Evolutionary conservation across 2,797 vertebrate genomes (phyloP), one percentile per base, ranked within the genome.

Genomic region (Tangara arthus): DNA sequence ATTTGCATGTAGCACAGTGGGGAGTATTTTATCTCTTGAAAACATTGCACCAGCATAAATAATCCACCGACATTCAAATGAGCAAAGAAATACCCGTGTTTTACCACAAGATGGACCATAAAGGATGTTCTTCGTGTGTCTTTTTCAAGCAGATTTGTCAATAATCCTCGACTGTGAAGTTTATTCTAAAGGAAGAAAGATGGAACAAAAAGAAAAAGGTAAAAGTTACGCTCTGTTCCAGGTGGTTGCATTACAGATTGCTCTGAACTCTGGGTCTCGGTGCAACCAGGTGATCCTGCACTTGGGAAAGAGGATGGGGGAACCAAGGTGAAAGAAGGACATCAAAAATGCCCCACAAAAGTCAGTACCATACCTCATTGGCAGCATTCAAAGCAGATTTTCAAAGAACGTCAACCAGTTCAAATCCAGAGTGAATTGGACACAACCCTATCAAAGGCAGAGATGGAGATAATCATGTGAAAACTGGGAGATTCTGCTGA

Each of bases 1-100:
- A 96, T 95, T 96, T 96, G 73, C 78, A 87, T 89, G 91, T 89
- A 94, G 93, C 96, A 91, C 95, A 96, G 95, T 94, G 77, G 95
- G 96, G 93, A 96, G 95, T 63, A 94, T 94, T 97, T 95, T 96
- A 97, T 95, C 95, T 96, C 93, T 94, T 93, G 90, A 92, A 95
- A 97, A 97, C 95, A 97, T 97, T 96, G 82, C 93, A 82, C 93
- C 93, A 94, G 93, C 87, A 68, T 39, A 93, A 95, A 96, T 91
- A 95, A 96, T 95, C 94, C 85, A 50, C 76, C 6, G 18, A 94
- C 90, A 93, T 84, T 93, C 87, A 96, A 96, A 96, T 87, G 96
- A 94, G 95, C 94, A 96, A 90, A 91, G 89, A 96, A 94, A 96
- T 94, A 82, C 55, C 64, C 18, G 0, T 5, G 26, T 94, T 90